A percentile compares a stretch with the other conserved stretches of the same genome.
Evolutionary conservation across 1,140 invertebrate species (phyloP).

Genomic region (Euschistus heros): DNA sequence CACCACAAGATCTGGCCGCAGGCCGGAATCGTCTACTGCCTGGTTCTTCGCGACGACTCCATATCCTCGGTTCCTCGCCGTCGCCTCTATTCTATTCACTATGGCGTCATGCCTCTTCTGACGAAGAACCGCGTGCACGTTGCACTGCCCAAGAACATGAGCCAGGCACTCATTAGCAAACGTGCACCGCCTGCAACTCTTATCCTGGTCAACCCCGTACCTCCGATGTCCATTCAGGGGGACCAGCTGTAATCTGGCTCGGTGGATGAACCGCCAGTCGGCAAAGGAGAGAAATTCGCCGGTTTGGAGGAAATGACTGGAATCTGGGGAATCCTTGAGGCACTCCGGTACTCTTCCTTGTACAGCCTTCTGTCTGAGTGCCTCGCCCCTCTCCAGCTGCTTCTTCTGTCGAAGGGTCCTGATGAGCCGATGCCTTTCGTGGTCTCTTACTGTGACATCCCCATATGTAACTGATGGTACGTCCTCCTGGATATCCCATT

Average conservation of each 20-base stretch:
- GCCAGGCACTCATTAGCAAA: too few relatives aligned
- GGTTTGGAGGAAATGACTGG: not conserved
- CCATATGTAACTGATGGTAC: not conserved
- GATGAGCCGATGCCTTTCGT: not conserved
- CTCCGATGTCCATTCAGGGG: too few relatives aligned
- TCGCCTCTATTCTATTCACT: too few relatives aligned
- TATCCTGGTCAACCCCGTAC: too few relatives aligned
- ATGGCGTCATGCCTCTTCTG: too few relatives aligned
- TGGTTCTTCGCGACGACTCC: too few relatives aligned
- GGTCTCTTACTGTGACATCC: not conserved
- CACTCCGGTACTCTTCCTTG: conserved; percentile 24
- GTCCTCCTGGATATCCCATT: not conserved
- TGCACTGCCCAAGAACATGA: too few relatives aligned
- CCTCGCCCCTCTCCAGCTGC: not conserved
- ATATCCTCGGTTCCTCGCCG: too few relatives aligned
- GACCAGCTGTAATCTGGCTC: conserved; percentile 27
- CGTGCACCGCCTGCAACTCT: too few relatives aligned
- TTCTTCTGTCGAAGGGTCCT: not conserved
- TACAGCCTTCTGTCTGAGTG: conserved; percentile 6
- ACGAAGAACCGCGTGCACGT: too few relatives aligned
- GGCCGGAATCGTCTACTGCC: too few relatives aligned
- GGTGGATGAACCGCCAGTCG: conserved; percentile 32
- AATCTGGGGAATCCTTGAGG: not conserved
- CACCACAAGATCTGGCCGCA: too few relatives aligned
- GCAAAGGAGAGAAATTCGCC: conserved; percentile 27